These are phyloP conservation scores for Phenganax marumi DNA, from an alignment of 92 coral and sea anemone species.

Conservation along the genomic window DNA sequence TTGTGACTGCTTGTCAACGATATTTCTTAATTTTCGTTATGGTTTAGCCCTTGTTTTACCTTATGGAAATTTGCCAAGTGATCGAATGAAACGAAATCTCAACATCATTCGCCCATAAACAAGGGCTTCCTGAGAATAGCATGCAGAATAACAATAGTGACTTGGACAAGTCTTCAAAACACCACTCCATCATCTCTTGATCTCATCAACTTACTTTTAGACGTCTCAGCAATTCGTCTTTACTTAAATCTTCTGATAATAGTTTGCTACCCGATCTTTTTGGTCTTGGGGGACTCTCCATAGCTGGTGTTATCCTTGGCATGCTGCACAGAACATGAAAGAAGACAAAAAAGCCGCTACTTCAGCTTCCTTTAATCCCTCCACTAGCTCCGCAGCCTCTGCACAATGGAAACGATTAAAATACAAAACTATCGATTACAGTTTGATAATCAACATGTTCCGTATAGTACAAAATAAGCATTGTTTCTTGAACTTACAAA, in stretches of 20 bases:
- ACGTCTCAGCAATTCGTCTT: constrained; percentile 76
- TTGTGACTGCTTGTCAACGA: too few relatives aligned
- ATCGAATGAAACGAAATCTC: too few relatives aligned
- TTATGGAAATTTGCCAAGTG: too few relatives aligned
- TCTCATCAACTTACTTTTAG: constrained; percentile 60
- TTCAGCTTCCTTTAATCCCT: background rate
- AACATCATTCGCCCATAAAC: too few relatives aligned
- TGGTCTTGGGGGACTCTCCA: constrained; percentile 52
- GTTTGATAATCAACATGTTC: too few relatives aligned
- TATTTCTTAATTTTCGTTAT: too few relatives aligned
- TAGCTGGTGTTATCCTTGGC: constrained; percentile 9
- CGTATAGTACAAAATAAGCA: too few relatives aligned
- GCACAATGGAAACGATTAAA: background rate
- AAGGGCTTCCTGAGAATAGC: too few relatives aligned
- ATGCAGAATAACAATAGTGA: background rate
- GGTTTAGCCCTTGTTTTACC: too few relatives aligned
- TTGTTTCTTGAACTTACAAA: background rate
- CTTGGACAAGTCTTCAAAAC: background rate
- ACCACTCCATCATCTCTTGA: background rate
- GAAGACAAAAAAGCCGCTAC: constrained; percentile 31
- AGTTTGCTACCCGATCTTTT: constrained; percentile 65
- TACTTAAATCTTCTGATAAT: constrained; percentile 68
- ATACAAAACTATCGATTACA: background rate
- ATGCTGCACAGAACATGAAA: background rate
- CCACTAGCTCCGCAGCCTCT: too few relatives aligned